Conservation (phyloP, 2,888 invertebrate species). For the Phortica okadai region DNA sequence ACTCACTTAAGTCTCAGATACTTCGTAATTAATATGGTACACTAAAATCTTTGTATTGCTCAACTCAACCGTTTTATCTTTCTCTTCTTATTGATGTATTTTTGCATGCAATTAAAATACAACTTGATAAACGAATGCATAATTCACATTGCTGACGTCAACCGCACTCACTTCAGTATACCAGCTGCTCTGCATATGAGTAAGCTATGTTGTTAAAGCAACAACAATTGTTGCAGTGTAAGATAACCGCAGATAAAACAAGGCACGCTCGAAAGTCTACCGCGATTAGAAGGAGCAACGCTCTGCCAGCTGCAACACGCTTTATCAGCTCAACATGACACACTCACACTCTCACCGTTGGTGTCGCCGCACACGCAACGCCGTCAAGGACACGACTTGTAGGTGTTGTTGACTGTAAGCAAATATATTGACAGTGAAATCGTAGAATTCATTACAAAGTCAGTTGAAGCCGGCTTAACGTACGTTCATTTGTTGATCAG, state of each 20-base stretch:
- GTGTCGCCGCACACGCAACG: neutral
- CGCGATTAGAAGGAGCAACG: neutral
- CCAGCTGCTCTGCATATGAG: no score
- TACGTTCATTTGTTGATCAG: neutral
- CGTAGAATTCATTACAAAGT: conserved; percentile 48
- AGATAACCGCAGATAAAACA: neutral
- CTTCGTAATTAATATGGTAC: no score
- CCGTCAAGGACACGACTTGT: conserved; percentile 40
- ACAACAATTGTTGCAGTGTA: neutral
- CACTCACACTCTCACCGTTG: neutral
- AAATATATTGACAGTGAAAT: conserved; percentile 67
- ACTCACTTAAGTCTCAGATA: no score
- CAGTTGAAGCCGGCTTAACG: neutral
- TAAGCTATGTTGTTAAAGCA: neutral
- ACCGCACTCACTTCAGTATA: no score
- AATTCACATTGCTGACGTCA: no score
- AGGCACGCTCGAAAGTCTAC: neutral
- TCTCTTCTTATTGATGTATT: no score
- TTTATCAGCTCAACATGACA: neutral
- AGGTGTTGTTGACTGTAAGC: conserved; percentile 42
- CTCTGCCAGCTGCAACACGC: neutral
- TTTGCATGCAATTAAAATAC: no score
- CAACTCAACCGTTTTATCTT: no score
- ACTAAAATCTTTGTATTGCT: no score
- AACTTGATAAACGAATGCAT: no score